Conservation (phyloP, 2,888 invertebrate species). For the Sinodicranocentrus sp. region DNA sequence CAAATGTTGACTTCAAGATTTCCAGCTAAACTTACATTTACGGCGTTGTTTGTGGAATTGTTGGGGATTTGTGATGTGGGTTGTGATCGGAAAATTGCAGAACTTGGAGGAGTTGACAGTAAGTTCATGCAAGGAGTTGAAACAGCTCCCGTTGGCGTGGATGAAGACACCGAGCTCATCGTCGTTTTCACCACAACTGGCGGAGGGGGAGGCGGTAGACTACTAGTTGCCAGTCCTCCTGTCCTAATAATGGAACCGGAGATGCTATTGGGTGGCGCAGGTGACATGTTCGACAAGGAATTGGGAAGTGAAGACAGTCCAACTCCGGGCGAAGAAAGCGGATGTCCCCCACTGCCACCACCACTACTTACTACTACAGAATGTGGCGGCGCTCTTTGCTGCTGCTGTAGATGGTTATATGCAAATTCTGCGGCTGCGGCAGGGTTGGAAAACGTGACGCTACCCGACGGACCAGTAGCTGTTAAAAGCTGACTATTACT, state of each 20-base stretch:
- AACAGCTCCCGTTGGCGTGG: constrained; percentile 39
- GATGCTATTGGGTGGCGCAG: constrained; percentile 29
- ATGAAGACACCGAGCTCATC: constrained; percentile 60
- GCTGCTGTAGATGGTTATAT: constrained; percentile 29
- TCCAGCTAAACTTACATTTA: constrained; percentile 65
- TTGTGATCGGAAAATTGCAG: constrained; percentile 80
- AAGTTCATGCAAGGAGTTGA: constrained; percentile 49
- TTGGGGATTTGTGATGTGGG: constrained; percentile 85
- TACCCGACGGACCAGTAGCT: constrained; percentile 55
- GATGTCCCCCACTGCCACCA: neutral
- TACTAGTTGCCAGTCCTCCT: constrained; percentile 31
- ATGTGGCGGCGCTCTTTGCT: constrained; percentile 25
- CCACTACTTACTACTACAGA: constrained; percentile 21
- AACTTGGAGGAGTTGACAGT: constrained; percentile 30
- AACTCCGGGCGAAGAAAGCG: constrained; percentile 11
- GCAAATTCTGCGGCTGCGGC: constrained; percentile 44
- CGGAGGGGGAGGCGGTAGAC: constrained; percentile 52
- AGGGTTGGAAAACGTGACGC: constrained; percentile 35
- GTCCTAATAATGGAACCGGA: constrained; percentile 49
- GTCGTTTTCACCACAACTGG: constrained; percentile 61
- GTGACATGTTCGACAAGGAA: neutral
- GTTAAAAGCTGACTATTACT: constrained; percentile 69
- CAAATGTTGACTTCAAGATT: neutral
- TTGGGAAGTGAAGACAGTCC: constrained; percentile 3
- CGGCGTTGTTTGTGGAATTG: constrained; percentile 76